Percentiles rank a stretch among this genome's conserved stretches.
These are phyloP conservation scores for Erannis defoliaria DNA, from an alignment of 2,888 invertebrate species.

Conservation along the genomic window DNA sequence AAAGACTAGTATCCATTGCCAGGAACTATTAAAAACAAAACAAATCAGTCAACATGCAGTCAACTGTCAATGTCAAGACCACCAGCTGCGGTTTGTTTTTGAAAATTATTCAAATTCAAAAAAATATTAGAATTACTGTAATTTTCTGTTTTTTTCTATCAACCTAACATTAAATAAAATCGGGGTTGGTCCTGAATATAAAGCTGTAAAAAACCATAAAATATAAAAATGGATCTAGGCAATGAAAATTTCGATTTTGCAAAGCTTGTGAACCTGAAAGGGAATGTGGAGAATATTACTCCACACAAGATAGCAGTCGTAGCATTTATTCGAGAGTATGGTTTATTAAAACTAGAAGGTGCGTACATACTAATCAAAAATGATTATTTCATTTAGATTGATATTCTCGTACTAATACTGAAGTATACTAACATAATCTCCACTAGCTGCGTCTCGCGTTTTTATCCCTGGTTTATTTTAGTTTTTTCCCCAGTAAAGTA, in stretches of 20 bases:
- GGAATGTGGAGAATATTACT: constrained; percentile 89
- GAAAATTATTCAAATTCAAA: not conserved
- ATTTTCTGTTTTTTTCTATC: not conserved
- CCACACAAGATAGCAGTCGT: constrained; percentile 93
- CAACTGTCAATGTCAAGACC: no score
- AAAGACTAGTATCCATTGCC: no score
- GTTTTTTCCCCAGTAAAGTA: no score
- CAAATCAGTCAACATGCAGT: no score
- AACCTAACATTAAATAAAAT: no score
- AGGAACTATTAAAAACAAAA: no score
- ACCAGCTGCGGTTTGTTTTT: not conserved
- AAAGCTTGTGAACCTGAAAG: constrained; percentile 73
- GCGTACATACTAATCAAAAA: not conserved
- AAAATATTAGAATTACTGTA: not conserved
- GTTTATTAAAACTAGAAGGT: constrained; percentile 87
- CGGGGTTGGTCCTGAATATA: no score
- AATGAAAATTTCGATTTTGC: constrained; percentile 73
- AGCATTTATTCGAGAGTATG: constrained; percentile 91
- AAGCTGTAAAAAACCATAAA: no score
- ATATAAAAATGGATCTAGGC: constrained; percentile 70
- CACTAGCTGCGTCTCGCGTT: no score
- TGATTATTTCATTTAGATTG: not conserved
- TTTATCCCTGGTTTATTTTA: no score
- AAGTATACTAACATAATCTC: no score
- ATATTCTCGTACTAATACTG: no score